Evolutionary conservation across 2,113 vertebrate genomes (phyloP), one percentile per base, ranked within the genome.

Genomic region (Myotis yumanensis): DNA sequence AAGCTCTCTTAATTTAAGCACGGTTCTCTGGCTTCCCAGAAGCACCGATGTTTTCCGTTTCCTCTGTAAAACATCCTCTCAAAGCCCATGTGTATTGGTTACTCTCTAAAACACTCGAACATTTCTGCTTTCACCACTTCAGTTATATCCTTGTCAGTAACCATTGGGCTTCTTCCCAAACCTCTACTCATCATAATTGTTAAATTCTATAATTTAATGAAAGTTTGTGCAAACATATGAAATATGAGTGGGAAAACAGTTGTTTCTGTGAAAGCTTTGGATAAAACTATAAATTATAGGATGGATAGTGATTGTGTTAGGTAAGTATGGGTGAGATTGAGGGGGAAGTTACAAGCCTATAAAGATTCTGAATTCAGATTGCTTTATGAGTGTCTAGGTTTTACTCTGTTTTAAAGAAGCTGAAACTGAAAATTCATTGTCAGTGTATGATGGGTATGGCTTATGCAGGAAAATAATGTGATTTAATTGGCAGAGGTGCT

Each of bases 331-430:
- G 25, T 80, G 35, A 88, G 43, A 84, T 32, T 54, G 30, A 14
- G 30, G 12, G 9, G 30, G 43, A 5, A 25, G 23, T 91, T n/a
- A 68, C 40, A 92, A 68, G 57, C 37, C n/a, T 75, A 25, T 35
- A 90, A 89, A 59, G n/a, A 86, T 54, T 66, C 52, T 72, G 52
- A 76, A 85, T 87, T 87, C 43, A 87, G 28, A 90, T 66, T 87
- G 77, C 76, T 12, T 72, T 68, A 35, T 23, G 28, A 90, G 28
- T 52, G 0, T 40, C n/a, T 73, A 59, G 37, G 8, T 86, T 37
- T 89, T 90, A 7, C 23, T 77, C 23, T 79, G 37, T 86, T 92
- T 83, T 87, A 48, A 87, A 62, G 32, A 90, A 59, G 15, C 30
- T 54, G 35, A 54, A 90, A 83, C 40, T 51, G 51, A 37, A 86